These are phyloP conservation scores for Spea bombifrons DNA, from an alignment of 2,113 vertebrate species.

Conservation along the genomic window DNA sequence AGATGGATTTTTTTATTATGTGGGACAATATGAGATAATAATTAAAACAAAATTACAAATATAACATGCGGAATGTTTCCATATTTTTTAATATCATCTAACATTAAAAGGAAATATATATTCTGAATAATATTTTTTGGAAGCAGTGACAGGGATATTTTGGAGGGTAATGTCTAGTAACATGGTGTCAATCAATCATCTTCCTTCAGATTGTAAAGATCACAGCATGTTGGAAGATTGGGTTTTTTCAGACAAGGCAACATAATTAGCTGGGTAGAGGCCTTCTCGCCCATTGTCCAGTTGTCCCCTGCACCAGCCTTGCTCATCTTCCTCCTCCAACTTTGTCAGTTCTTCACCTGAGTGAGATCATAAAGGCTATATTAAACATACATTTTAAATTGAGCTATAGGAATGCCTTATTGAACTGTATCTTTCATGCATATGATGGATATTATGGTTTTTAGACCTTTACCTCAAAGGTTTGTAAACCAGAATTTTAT, in stretches of 20 bases:
- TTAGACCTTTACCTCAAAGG: no score
- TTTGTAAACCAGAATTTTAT: no score
- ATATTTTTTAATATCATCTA: no score
- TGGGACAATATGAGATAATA: no score
- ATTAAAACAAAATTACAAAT: no score
- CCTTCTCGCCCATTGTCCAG: constrained; percentile 89
- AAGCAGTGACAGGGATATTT: no score
- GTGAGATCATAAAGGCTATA: constrained; percentile 37
- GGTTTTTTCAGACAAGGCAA: constrained; percentile 59
- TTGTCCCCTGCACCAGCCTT: constrained; percentile 97
- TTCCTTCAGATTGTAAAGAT: constrained; percentile 47
- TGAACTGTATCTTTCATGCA: no score
- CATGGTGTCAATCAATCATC: not conserved
- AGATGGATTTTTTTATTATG: no score
- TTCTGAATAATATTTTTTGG: no score
- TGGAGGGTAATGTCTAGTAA: not conserved
- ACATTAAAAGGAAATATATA: no score
- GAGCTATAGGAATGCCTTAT: not conserved
- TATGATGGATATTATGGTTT: no score
- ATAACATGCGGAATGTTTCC: no score
- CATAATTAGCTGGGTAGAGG: constrained; percentile 97
- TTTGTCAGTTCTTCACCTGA: constrained; percentile 93
- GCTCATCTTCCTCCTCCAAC: constrained; percentile 94
- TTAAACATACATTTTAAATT: not conserved
- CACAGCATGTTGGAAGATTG: constrained; percentile 49